These are phyloP conservation scores for Archocentrus centrarchus DNA, from an alignment of 2,113 vertebrate genomes.

Conservation along the genomic window DNA sequence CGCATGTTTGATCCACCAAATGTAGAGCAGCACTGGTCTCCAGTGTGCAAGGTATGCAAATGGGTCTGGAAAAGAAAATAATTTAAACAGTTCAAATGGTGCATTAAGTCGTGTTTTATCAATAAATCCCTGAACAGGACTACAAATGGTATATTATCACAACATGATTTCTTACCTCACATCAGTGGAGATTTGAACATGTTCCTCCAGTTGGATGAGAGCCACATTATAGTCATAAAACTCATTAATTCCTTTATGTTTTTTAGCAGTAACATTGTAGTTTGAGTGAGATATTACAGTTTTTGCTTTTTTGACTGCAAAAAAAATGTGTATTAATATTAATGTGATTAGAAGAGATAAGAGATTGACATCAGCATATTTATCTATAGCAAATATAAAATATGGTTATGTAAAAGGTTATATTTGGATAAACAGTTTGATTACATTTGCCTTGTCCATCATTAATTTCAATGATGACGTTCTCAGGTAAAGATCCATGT, in stretches of 20 bases:
- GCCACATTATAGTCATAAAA: conserved; percentile 83
- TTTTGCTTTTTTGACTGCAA: conserved; percentile 49
- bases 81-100: neutral
- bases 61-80: conserved; percentile 64
- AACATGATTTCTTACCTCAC: conserved; percentile 50
- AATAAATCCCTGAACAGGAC: neutral
- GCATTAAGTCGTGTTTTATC: neutral
- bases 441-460: neutral
- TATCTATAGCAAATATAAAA: conserved; percentile 2
- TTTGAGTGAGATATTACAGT: conserved; percentile 30
- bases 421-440: too few relatives aligned
- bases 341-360: neutral
- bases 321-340: neutral
- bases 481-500: neutral
- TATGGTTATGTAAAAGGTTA: too few relatives aligned
- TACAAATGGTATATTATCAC: neutral
- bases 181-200: neutral
- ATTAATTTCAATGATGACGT: conserved; percentile 42
- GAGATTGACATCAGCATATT: too few relatives aligned
- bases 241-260: conserved; percentile 33
- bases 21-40: conserved; percentile 72
- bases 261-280: conserved; percentile 42
- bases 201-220: conserved; percentile 64
- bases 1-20: conserved; percentile 52
- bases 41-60: conserved; percentile 82